Percentiles rank a stretch among this genome's conserved stretches.
These are phyloP conservation scores for Coelinius sp. DNA, from an alignment of 2,888 invertebrate genomes.

Conservation along the genomic window DNA sequence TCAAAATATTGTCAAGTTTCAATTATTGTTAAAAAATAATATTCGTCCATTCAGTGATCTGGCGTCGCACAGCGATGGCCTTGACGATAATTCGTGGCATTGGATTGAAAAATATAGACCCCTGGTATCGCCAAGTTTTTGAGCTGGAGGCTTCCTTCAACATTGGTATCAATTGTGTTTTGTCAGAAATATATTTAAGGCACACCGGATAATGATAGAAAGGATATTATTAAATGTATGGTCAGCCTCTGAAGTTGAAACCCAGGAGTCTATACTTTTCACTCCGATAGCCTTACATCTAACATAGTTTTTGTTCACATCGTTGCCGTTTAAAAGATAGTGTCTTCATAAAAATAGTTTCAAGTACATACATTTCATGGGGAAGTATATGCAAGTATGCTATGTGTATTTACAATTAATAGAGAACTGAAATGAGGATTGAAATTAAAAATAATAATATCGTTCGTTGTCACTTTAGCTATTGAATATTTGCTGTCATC, in stretches of 20 bases:
- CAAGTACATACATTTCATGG: slow-evolving; percentile 5
- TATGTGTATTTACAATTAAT: neutral
- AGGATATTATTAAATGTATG: no score
- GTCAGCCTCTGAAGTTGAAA: no score
- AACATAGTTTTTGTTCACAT: neutral
- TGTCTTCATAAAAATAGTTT: neutral
- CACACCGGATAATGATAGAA: no score
- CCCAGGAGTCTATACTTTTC: no score
- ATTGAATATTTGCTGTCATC: neutral
- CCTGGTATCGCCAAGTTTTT: no score
- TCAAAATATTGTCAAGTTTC: no score
- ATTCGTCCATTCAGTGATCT: neutral
- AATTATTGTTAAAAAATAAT: neutral
- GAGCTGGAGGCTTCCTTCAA: no score
- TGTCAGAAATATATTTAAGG: no score
- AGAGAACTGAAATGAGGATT: neutral
- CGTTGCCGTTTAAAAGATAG: neutral
- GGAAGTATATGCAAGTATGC: neutral
- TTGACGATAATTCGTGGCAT: slow-evolving; percentile 25
- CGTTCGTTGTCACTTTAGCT: neutral
- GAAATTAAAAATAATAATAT: neutral
- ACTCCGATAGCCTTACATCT: no score
- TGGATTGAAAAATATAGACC: no score
- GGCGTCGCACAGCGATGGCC: slow-evolving; percentile 20
- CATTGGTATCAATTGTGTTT: no score